Evolutionary conservation across 1,140 invertebrate species (phyloP), one percentile per base, ranked within the genome.

Genomic region (Pantala flavescens): DNA sequence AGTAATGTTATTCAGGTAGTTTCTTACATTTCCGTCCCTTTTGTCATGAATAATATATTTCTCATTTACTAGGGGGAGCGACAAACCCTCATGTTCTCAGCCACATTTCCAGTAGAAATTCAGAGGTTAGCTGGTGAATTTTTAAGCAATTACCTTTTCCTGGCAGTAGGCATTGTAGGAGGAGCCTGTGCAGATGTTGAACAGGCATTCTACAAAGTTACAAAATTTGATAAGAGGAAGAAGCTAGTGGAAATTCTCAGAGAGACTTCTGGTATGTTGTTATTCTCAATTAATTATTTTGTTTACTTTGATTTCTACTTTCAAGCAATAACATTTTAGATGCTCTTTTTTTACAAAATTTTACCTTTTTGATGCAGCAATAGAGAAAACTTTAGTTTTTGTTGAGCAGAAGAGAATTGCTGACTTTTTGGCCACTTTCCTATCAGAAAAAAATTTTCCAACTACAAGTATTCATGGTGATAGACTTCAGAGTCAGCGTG

Each of bases 401-500:
- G 94, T 97, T 0, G 93, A 95, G 77, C 91, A 89, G 21, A 97
- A 98, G 80, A 88, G 91, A 71, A 92, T 89, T 49, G 93, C 93
- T 0, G 97, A 99, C 82, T 97, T 96, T 78, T 83, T 98, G 2
- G 95, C 93, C 0, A 86, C 88, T 0, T 88, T 87, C 75, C 80
- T 96, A 0, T 90, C 87, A 0, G 89, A 93, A 77, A 86, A 86
- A 24, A 83, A 86, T 73, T 87, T 89, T 77, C 90, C 81, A 0
- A 90, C 94, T 0, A 97, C 95, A 0, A 95, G 92, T 71, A 98
- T 98, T 77, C 96, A 98, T 82, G 96, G 96, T 0, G 96, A 97
- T 83, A 85, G 97, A 19, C 82, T 92, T 5, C 97, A 99, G 80
- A 84, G 88, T 63, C 93, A 98, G 82, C 86, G 97, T 43, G 96